Percentiles rank a stretch among this genome's conserved stretches.
Evolutionary conservation across 2,797 vertebrate genomes (phyloP).

Genomic region (Champsocephalus gunnari): DNA sequence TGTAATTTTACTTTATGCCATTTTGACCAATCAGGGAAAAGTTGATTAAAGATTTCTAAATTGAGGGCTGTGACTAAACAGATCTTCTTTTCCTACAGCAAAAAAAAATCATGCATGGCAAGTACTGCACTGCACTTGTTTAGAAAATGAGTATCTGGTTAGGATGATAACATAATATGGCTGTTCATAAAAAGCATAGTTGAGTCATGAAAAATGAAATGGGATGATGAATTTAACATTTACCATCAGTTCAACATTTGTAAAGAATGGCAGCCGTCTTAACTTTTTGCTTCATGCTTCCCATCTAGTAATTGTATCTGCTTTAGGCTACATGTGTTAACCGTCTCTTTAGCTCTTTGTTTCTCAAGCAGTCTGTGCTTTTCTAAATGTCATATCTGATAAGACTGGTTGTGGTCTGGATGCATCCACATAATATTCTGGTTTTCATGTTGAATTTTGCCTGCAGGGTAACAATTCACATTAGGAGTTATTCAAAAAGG

Average conservation of each 20-base stretch:
- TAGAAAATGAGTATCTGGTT: constrained; percentile 26
- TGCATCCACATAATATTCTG: constrained; percentile 38
- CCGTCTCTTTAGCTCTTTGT: constrained; percentile 28
- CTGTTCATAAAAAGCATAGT: background rate
- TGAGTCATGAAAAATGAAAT: constrained; percentile 15
- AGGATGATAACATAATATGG: constrained; percentile 5
- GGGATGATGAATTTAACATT: background rate
- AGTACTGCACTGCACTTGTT: constrained; percentile 7
- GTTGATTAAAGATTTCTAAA: constrained; percentile 55
- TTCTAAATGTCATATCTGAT: constrained; percentile 76
- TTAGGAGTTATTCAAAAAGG: constrained; percentile 26
- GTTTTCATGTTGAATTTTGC: constrained; percentile 48
- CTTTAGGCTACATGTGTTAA: constrained; percentile 25
- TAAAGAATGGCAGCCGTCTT: constrained; percentile 4
- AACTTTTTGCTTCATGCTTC: constrained; percentile 25
- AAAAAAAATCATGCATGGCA: constrained; percentile 23
- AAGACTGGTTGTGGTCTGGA: constrained; percentile 54
- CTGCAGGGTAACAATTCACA: constrained; percentile 51
- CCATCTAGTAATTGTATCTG: constrained; percentile 1
- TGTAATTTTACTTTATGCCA: constrained; percentile 26
- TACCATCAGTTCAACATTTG: background rate
- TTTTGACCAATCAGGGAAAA: constrained; percentile 16
- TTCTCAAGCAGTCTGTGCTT: constrained; percentile 35
- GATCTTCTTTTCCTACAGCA: background rate
- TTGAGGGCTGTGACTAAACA: constrained; percentile 32